Base-by-base conservation (phyloP, 2,797 vertebrate species). In the Gobio occitaniae region DNA sequence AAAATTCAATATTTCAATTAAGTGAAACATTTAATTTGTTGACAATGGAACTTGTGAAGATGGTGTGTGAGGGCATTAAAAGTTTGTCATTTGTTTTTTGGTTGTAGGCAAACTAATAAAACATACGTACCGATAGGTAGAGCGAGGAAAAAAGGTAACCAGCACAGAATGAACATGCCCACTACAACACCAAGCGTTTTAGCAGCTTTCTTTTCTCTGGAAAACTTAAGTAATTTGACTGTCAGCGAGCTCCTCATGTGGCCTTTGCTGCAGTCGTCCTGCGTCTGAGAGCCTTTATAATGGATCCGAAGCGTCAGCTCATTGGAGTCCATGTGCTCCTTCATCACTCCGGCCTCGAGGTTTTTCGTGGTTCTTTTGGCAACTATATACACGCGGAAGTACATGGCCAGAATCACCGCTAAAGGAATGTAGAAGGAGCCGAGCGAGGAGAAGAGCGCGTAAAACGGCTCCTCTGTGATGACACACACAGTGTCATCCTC, bases 351-450 rank as follows among this genome's bases (percentile, higher is more conserved):
- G 0, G 97, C 98, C 87, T 99, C 97, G 87, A 99, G 93, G 92
- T 99, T 99, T 94, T 97, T 97, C 11, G 98, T 99, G 92, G 97
- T 99, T 92, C 97, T 95, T 91, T 99, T 99, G 90, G 97, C 98
- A 32, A 99, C 98, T 10, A 99, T 90, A 90, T 99, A 99, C 77
- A 99, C 98, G 0, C 97, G 96, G 89, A 95, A 98, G 93, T 99
- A 99, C 98, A 99, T 99, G 86, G 95, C 96, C 10, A 99, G 94
- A 50, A 99, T 99, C 54, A 99, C 97, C 0, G 95, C 96, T 6
- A 99, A 92, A 0, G 98, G 98, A 90, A 99, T 99, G 90, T 98
- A 99, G 91, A 99, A 99, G 80, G 98, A 99, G 38, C 97, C 97
- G 89, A 99, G 94, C 16, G 98, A 99, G 47, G 98, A 99, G 92